These are phyloP conservation scores for Cossypha dichroa DNA, from an alignment of 2,797 vertebrate genomes.

Conservation along the genomic window DNA sequence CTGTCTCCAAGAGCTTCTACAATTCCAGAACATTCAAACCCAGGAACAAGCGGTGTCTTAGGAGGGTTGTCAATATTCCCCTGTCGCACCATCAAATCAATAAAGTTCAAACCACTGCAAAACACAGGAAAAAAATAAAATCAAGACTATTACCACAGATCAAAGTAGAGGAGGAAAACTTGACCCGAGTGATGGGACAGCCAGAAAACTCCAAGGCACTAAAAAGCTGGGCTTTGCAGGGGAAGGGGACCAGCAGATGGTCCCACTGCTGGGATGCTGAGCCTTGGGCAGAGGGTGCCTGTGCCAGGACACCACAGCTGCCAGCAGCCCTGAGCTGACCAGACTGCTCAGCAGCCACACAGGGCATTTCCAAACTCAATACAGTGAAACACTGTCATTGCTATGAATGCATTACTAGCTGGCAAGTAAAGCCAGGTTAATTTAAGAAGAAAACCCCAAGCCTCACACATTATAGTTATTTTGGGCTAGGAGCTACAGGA, in stretches of 20 bases:
- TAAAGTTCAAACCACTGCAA: constrained; percentile 94
- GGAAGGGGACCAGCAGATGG: neutral
- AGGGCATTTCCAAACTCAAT: neutral
- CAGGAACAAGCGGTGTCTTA: constrained; percentile 93
- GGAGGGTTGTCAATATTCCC: constrained; percentile 97
- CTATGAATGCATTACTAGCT: neutral
- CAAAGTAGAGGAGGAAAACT: neutral
- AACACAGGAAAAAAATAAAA: neutral
- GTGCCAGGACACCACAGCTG: neutral
- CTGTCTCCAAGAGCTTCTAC: constrained; percentile 92
- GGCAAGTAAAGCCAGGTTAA: neutral
- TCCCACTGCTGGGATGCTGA: neutral
- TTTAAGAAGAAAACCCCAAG: neutral
- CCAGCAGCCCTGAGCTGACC: neutral
- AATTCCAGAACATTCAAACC: constrained; percentile 97
- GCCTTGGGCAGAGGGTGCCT: neutral
- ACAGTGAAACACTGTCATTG: neutral
- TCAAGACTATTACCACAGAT: neutral
- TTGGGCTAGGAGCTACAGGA: neutral
- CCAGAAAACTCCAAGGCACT: neutral
- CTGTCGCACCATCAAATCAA: constrained; percentile 98
- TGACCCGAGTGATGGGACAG: neutral
- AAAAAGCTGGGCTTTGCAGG: neutral
- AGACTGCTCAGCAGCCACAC: neutral
- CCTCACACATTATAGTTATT: neutral